These are phyloP conservation scores for Nettapus auritus DNA, from an alignment of 2,113 vertebrate genomes.

Conservation along the genomic window DNA sequence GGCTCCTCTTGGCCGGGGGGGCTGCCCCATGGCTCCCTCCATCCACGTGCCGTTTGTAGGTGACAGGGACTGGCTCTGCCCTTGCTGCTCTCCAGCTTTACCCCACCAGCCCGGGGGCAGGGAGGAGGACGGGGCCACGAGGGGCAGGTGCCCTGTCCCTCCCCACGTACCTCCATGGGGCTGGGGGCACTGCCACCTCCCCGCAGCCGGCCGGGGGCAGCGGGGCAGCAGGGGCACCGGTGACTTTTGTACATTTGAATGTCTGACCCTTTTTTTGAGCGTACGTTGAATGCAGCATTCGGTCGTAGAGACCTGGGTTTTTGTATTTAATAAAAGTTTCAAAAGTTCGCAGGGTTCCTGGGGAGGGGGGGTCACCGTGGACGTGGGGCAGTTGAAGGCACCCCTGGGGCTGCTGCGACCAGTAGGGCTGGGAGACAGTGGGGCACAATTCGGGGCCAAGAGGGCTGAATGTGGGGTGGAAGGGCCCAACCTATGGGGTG, in stretches of 20 bases:
- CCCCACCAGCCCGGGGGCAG: not conserved
- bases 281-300: slow-evolving; percentile 69
- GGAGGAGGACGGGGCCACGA: not conserved
- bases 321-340: slow-evolving; percentile 78
- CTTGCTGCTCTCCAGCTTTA: not conserved
- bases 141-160: not conserved
- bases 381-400: not conserved
- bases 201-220: not conserved
- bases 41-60: not conserved
- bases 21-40: not conserved
- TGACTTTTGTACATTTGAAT: slow-evolving; percentile 76
- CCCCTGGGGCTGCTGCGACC: not conserved
- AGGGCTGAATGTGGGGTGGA: not conserved
- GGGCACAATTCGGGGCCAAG: not conserved
- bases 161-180: not conserved
- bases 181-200: not conserved
- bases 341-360: slow-evolving; percentile 3
- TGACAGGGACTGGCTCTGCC: not conserved
- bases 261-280: slow-evolving; percentile 76
- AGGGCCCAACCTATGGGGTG: slow-evolving; percentile 71
- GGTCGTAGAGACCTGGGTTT: slow-evolving; percentile 62
- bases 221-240: not conserved
- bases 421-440: too few relatives aligned
- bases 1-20: not conserved
- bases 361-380: not conserved